A percentile compares a stretch with the other conserved stretches of the same genome.
These are phyloP conservation scores for Macrophya alboannulata DNA, from an alignment of 2,888 invertebrate species.

Conservation along the genomic window DNA sequence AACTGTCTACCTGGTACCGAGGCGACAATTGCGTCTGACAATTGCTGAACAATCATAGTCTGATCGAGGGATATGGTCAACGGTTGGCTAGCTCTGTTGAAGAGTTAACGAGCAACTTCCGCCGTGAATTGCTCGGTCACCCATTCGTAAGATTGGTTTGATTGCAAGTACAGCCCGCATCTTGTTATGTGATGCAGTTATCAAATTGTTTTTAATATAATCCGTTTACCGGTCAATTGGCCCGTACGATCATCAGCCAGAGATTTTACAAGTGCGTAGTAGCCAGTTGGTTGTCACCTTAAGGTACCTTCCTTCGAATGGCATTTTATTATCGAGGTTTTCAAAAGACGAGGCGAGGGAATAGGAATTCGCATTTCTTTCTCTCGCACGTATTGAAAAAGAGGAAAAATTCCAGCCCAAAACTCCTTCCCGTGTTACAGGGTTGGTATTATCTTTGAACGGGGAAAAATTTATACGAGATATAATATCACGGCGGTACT, in stretches of 20 bases:
- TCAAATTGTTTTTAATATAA: conserved; percentile 69
- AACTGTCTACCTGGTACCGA: conserved; percentile 18
- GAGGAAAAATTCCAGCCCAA: neutral
- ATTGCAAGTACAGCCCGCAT: conserved; percentile 70
- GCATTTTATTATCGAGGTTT: neutral
- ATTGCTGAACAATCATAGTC: conserved; percentile 55
- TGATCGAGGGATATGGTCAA: conserved; percentile 59
- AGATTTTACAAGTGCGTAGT: neutral
- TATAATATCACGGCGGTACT: conserved; percentile 34
- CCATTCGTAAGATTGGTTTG: conserved; percentile 71
- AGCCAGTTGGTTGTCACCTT: neutral
- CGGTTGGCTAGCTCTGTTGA: conserved; percentile 65
- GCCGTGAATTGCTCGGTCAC: conserved; percentile 74
- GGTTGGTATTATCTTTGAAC: neutral
- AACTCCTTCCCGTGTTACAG: neutral
- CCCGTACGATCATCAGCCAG: neutral
- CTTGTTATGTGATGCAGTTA: conserved; percentile 70
- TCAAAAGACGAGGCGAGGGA: neutral
- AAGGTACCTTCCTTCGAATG: neutral
- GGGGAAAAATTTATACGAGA: neutral
- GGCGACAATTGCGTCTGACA: conserved; percentile 47
- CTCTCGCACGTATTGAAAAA: neutral
- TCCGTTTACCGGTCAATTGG: conserved; percentile 61
- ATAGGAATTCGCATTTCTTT: neutral
- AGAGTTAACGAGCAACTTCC: conserved; percentile 78